These are phyloP conservation scores for Mus spretus DNA, from an alignment of 2,797 vertebrate genomes.

Conservation along the genomic window DNA sequence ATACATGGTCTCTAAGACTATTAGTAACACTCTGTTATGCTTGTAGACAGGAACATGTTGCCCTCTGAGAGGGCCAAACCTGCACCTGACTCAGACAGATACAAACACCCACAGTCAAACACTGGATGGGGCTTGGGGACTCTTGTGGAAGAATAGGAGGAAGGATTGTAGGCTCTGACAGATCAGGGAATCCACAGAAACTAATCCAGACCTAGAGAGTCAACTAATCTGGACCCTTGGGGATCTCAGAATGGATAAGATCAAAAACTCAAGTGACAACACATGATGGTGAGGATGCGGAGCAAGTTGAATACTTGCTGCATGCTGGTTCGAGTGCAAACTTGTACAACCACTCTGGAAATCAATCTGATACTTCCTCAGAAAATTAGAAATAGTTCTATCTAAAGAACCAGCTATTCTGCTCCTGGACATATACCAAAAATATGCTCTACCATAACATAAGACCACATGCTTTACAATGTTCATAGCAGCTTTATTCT, in stretches of 20 bases:
- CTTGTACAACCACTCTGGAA: neutral
- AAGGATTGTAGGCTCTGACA: neutral
- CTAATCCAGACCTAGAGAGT: neutral
- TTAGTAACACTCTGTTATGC: no score
- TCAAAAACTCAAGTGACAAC: neutral
- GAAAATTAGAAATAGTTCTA: neutral
- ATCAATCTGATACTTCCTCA: neutral
- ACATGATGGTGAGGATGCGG: neutral
- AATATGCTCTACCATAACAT: no score
- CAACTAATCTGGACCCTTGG: neutral
- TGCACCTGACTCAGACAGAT: no score
- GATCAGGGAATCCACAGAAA: neutral
- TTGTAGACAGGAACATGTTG: no score
- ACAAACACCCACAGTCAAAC: no score
- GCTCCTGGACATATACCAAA: no score
- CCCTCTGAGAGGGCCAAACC: no score
- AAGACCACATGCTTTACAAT: no score
- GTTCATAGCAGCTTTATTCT: no score
- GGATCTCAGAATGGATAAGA: neutral
- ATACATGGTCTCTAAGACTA: no score
- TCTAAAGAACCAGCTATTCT: neutral
- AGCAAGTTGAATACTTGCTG: neutral
- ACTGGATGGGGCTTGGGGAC: no score
- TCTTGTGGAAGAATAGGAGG: neutral
- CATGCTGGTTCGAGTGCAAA: neutral